Evolutionary conservation across 1,140 invertebrate genomes (phyloP).

Genomic region (Temnothorax nylanderi): DNA sequence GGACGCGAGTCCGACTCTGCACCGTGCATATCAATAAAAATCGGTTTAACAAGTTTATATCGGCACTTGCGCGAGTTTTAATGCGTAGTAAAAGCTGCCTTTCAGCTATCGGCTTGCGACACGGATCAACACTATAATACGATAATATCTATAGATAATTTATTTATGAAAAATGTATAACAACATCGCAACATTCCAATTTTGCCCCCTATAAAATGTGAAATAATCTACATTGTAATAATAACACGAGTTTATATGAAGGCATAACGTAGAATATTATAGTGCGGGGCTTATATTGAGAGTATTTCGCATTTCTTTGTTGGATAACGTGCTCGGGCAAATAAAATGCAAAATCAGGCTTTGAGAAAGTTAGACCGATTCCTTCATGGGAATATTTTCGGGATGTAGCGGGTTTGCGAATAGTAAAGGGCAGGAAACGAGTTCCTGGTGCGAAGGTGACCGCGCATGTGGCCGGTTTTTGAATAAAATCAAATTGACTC

Average conservation of each 20-base stretch:
- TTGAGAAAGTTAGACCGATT: neutral
- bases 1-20: neutral
- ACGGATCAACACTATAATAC: neutral
- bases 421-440: neutral
- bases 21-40: neutral
- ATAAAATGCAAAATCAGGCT: neutral
- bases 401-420: neutral
- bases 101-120: neutral
- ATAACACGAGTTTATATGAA: constrained; percentile 3
- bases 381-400: neutral
- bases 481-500: constrained; percentile 72
- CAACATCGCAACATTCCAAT: neutral
- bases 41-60: constrained; percentile 7
- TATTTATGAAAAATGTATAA: constrained; percentile 19
- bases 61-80: neutral
- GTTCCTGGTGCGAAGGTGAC: constrained; percentile 14
- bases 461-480: constrained; percentile 18
- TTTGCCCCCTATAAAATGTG: constrained; percentile 6
- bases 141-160: neutral
- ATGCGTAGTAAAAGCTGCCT: constrained; percentile 5
- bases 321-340: neutral
- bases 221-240: neutral
- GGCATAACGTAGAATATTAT: constrained; percentile 17
- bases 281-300: neutral
- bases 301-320: constrained; percentile 8